Conservation (phyloP, 2,113 vertebrate genomes). For the Bothrops jararaca region DNA sequence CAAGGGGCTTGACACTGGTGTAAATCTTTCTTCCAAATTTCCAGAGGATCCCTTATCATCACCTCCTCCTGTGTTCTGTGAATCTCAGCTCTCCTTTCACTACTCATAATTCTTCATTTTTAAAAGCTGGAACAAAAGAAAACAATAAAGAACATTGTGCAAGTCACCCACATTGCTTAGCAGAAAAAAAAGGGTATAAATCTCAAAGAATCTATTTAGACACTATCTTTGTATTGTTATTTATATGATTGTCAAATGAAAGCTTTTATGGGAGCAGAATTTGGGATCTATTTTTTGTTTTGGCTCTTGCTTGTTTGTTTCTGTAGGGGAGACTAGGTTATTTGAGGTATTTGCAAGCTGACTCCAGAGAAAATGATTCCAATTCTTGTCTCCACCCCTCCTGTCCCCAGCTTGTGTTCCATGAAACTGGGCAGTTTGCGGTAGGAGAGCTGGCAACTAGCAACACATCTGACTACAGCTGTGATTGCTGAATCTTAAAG, state of each 20-base stretch:
- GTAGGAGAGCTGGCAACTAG: not conserved
- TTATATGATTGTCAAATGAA: not conserved
- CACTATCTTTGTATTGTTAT: not conserved
- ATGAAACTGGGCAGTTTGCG: not conserved
- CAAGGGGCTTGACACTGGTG: not conserved
- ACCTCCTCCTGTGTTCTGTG: not conserved
- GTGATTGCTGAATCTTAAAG: slow-evolving; percentile 5
- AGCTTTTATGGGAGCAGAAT: not conserved
- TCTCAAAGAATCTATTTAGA: not conserved
- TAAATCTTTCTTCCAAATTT: not conserved
- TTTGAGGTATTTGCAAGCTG: not conserved
- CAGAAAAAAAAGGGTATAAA: not conserved
- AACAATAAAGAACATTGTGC: not conserved
- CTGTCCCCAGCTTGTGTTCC: not conserved
- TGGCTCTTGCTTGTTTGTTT: not conserved
- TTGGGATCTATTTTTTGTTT: not conserved
- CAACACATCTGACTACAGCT: not conserved
- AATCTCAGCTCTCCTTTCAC: not conserved
- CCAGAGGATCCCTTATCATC: not conserved
- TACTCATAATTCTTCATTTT: not conserved
- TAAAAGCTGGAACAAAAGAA: not conserved
- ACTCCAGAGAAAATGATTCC: not conserved
- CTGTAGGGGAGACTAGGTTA: not conserved
- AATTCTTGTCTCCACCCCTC: not conserved
- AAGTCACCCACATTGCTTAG: not conserved